phyloP scores from a whole-genome alignment of 2,888 invertebrate genomes.

The Ophioninae sp. region DNA sequence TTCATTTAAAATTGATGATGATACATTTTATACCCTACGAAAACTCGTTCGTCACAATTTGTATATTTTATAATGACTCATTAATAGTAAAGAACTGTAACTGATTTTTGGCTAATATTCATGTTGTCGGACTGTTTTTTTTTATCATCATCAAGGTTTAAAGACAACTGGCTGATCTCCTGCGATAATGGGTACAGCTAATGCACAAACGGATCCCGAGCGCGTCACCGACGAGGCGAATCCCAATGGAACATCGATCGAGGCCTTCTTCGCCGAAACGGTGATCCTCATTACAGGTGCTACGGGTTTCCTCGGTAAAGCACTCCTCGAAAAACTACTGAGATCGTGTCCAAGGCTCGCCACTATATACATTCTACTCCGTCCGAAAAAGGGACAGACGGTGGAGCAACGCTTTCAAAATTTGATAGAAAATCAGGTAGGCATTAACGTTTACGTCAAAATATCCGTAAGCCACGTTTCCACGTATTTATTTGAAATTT shows the following conservation, averaged over 20 bases:
- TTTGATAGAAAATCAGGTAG: conserved; percentile 87
- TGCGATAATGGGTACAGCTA: conserved; percentile 74
- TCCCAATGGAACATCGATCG: conserved; percentile 73
- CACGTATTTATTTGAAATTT: background rate
- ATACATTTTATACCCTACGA: too few species aligned
- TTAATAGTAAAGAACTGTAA: background rate
- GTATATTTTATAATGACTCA: too few species aligned
- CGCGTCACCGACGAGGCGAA: conserved; percentile 68
- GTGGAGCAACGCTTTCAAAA: conserved; percentile 88
- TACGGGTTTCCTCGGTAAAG: conserved; percentile 97
- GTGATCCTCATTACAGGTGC: conserved; percentile 85
- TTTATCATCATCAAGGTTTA: conserved; percentile 57
- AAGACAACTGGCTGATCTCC: conserved; percentile 56
- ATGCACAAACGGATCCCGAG: conserved; percentile 71
- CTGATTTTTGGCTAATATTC: background rate
- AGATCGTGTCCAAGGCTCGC: conserved; percentile 91
- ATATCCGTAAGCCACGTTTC: background rate
- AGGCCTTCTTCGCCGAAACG: conserved; percentile 83
- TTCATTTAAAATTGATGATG: background rate
- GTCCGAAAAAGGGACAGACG: conserved; percentile 88
- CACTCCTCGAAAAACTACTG: conserved; percentile 94
- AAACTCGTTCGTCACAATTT: too few species aligned
- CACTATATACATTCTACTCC: conserved; percentile 90
- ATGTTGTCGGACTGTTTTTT: conserved; percentile 7
- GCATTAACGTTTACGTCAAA: background rate